Evolutionary conservation across 2,888 invertebrate species (phyloP), one percentile per base, ranked within the genome.

Genomic region (Trachelus iudaicus): DNA sequence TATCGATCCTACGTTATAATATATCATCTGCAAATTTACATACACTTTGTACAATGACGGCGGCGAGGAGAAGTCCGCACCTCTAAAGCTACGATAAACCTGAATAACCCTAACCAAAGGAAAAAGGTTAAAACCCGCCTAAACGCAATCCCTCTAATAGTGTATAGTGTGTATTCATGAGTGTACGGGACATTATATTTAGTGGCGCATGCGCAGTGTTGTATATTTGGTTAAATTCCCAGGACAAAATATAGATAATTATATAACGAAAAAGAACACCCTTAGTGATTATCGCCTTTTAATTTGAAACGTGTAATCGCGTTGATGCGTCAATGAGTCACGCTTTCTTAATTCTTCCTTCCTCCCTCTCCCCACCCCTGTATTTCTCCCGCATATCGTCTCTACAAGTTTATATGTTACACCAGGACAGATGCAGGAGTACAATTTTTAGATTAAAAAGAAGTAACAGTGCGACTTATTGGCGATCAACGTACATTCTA

Each of bases 81-180:
- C 6, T 31, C 71, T 31, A 31, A 71, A 31, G 31, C 71, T 71
- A 71, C 71, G 31, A 31, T 71, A 31, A 81, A 78, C 80, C 75
- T 75, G 77, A 79, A 83, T 77, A 80, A 82, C 81, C 73, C 79
- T 78, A 82, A 69, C 76, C 73, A 69, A 83, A 73, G 30, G 69
- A 76, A 71, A 75, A 68, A 13, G 69, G 56, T 75, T 78, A 76
- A 83, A 85, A 81, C 79, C 74, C 75, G 23, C 23, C 56, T 56
- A 56, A 56, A 56, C 56, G 56, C 56, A 56, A 56, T 56, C 56
- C 56, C 56, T 56, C 56, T 2, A 56, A 56, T 23, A 23, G 56
- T 56, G 56, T 56, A 23, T 56, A 56, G 9, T 56, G 56, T 56
- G 56, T 40, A 6, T 56, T 23, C 23, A 23, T 23, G 56, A 56